These are phyloP conservation scores for Himantopus leucocephalus DNA, from an alignment of 2,113 vertebrate species.

Conservation along the genomic window DNA sequence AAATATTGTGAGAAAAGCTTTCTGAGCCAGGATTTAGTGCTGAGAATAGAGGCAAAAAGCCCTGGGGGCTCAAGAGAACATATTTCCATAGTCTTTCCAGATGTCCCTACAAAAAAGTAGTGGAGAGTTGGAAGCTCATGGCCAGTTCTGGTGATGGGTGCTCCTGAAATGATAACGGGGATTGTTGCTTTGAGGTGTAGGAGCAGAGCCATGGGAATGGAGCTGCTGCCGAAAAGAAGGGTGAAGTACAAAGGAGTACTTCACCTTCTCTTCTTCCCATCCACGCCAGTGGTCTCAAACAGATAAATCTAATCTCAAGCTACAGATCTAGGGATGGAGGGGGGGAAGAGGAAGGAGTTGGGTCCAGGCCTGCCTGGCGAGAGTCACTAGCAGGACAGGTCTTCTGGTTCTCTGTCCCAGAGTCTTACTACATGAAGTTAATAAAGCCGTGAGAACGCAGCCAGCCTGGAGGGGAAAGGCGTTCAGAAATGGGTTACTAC, in stretches of 20 bases:
- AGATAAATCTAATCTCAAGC: neutral
- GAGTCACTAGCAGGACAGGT: neutral
- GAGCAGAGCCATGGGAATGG: neutral
- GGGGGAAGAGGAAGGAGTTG: neutral
- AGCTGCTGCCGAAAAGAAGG: neutral
- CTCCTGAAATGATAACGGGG: neutral
- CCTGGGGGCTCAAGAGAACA: neutral
- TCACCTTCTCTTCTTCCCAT: neutral
- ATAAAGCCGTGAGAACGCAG: neutral
- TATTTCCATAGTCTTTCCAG: neutral
- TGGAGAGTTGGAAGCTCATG: neutral
- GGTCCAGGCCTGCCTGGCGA: neutral
- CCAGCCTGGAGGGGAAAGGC: neutral
- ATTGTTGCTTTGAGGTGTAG: neutral
- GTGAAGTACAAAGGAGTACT: neutral
- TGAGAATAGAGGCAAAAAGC: slow-evolving; percentile 47
- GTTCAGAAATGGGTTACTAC: neutral
- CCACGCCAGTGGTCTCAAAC: neutral
- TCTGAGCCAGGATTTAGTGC: neutral
- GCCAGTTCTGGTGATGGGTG: neutral
- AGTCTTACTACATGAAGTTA: neutral
- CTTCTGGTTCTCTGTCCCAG: neutral
- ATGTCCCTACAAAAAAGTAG: neutral
- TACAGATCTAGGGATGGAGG: neutral
- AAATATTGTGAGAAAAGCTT: slow-evolving; percentile 8